Evolutionary conservation across 2,113 vertebrate species (phyloP).

Genomic region (Sapajus apella): DNA sequence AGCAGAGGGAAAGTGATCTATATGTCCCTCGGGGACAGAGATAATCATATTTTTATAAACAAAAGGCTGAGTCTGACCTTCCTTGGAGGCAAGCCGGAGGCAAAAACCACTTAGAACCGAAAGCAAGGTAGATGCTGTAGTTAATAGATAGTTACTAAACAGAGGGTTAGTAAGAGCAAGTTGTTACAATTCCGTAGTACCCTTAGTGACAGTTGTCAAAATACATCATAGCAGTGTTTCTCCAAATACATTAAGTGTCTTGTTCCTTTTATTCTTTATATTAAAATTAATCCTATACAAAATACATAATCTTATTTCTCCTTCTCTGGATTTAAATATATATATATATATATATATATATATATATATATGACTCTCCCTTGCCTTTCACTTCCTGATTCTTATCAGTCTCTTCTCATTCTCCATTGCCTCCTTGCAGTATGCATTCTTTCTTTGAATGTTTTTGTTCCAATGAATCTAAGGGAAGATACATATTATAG

Average conservation of each 20-base stretch:
- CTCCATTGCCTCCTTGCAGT: neutral
- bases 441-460: neutral
- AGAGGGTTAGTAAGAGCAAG: neutral
- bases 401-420: neutral
- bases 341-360: no score
- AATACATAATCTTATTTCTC: neutral
- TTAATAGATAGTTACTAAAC: neutral
- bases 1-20: neutral
- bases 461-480: neutral
- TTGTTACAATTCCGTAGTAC: neutral
- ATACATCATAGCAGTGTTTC: neutral
- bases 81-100: constrained; percentile 18
- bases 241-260: neutral
- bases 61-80: constrained; percentile 15
- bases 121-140: neutral
- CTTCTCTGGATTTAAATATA: neutral
- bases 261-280: neutral
- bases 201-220: constrained; percentile 27
- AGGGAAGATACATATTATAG: neutral
- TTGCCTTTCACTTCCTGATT: neutral
- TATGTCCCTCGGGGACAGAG: neutral
- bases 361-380: neutral
- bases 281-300: constrained; percentile 30
- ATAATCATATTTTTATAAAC: constrained; percentile 18
- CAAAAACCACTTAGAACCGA: constrained; percentile 1